phyloP scores from a whole-genome alignment of 1,140 invertebrate species.

The Zaprionus vittiger region DNA sequence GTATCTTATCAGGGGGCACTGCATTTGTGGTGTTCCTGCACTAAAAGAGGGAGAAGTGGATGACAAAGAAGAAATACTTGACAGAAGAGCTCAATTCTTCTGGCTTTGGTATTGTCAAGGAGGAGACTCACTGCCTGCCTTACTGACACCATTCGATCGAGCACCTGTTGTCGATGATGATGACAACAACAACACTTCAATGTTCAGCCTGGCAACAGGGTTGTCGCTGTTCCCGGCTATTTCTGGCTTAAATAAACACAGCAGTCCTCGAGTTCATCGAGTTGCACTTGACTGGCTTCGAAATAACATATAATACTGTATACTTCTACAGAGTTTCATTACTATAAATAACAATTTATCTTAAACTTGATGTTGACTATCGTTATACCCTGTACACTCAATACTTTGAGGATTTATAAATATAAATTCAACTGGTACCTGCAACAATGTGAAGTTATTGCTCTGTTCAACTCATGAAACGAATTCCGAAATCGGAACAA shows the following conservation, averaged over 20 bases:
- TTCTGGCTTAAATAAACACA: background rate
- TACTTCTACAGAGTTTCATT: background rate
- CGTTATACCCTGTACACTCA: no score
- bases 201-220: background rate
- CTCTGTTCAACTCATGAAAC: background rate
- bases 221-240: background rate
- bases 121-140: constrained; percentile 18
- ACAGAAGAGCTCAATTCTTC: constrained; percentile 18
- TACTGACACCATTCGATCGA: constrained; percentile 38
- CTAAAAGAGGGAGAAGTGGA: constrained; percentile 25
- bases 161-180: constrained; percentile 14
- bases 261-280: background rate
- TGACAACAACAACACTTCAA: background rate
- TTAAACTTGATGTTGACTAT: background rate
- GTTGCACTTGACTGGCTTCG: background rate
- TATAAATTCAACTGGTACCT: no score
- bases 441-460: background rate
- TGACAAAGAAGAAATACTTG: background rate
- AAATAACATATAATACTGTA: background rate
- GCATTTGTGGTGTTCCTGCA: constrained; percentile 30
- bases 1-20: constrained; percentile 57
- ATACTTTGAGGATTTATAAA: no score
- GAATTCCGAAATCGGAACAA: constrained; percentile 3
- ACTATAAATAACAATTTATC: background rate
- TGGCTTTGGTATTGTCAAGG: constrained; percentile 41